Conservation (phyloP, 2,888 invertebrate genomes). For the Xanthorhoe spadicearia region DNA sequence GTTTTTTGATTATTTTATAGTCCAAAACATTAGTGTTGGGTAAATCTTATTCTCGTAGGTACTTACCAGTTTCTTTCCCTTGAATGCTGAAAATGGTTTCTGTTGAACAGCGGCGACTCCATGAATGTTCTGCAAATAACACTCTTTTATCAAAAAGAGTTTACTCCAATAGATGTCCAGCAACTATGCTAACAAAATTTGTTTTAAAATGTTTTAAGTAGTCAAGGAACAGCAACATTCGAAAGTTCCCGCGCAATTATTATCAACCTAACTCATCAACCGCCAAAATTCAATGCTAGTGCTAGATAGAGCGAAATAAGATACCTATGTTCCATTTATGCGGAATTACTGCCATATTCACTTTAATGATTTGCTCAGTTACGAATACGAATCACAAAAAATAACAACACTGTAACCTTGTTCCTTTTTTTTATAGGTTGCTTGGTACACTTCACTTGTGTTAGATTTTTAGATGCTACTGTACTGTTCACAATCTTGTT, state of each 20-base stretch:
- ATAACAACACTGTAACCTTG: conserved; percentile 12
- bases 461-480: background rate
- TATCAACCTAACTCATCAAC: background rate
- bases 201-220: background rate
- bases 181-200: background rate
- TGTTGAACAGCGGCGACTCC: conserved; percentile 71
- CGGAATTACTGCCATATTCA: conserved; percentile 19
- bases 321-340: conserved; percentile 20
- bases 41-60: background rate
- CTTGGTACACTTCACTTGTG: conserved; percentile 1
- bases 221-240: background rate
- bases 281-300: background rate
- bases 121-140: conserved; percentile 62
- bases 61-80: conserved; percentile 87
- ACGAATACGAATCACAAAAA: conserved; percentile 9
- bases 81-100: conserved; percentile 87
- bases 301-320: background rate
- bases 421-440: background rate
- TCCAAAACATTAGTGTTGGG: no score
- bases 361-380: no score
- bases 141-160: background rate
- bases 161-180: background rate
- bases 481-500: conserved; percentile 26
- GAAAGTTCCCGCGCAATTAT: conserved; percentile 8
- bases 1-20: no score